A percentile compares a stretch with the other conserved stretches of the same genome.
These are phyloP conservation scores for Agriopis leucophaearia DNA, from an alignment of 2,888 invertebrate genomes.

Conservation along the genomic window DNA sequence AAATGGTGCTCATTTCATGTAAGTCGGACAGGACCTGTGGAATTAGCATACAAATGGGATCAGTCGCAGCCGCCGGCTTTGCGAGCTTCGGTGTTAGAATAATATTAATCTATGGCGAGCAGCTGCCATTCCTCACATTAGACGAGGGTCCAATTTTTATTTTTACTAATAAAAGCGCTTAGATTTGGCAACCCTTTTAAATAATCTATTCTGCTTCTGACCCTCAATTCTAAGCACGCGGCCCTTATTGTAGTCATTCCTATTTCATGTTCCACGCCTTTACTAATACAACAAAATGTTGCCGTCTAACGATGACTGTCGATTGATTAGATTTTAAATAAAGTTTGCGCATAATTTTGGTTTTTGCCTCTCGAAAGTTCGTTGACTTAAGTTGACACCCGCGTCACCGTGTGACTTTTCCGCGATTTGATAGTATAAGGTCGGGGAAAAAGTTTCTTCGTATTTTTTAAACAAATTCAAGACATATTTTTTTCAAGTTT, in stretches of 20 bases:
- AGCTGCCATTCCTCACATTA: constrained; percentile 67
- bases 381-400: constrained; percentile 60
- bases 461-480: too few species aligned
- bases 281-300: constrained; percentile 18
- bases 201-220: constrained; percentile 69
- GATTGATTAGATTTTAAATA: constrained; percentile 41
- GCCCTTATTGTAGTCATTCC: constrained; percentile 55
- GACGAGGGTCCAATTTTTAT: constrained; percentile 63
- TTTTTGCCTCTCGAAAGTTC: constrained; percentile 57
- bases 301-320: constrained; percentile 25
- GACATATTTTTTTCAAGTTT: too few species aligned
- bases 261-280: constrained; percentile 59
- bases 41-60: constrained; percentile 73
- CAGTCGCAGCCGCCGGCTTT: constrained; percentile 54
- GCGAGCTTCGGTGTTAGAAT: constrained; percentile 71
- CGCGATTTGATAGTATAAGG: constrained; percentile 67
- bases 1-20: constrained; percentile 42
- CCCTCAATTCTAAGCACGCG: constrained; percentile 68
- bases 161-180: constrained; percentile 71
- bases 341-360: constrained; percentile 34
- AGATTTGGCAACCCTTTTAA: constrained; percentile 81
- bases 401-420: constrained; percentile 59
- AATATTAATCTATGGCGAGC: constrained; percentile 71
- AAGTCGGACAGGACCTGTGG: constrained; percentile 41
- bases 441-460: too few species aligned